phyloP scores from a whole-genome alignment of 2,888 invertebrate genomes.

The Platycnemis pennipes region DNA sequence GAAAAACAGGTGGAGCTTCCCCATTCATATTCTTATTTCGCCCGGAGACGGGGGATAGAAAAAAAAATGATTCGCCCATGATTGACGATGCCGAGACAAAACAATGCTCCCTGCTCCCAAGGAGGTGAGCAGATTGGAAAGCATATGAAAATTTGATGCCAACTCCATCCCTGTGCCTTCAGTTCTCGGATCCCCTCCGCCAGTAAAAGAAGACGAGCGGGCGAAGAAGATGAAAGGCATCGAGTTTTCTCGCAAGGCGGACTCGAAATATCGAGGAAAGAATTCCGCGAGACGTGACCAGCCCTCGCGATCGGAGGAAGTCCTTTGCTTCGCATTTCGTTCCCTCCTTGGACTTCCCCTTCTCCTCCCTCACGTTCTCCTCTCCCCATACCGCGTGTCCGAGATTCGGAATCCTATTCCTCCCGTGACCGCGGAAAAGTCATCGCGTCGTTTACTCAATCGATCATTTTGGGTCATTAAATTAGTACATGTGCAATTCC shows the following conservation, averaged over 20 bases:
- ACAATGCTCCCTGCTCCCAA: background rate
- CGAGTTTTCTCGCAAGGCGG: background rate
- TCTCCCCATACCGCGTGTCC: no score
- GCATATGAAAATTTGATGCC: constrained; percentile 24
- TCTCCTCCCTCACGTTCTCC: background rate
- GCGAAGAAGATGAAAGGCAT: background rate
- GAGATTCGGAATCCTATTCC: no score
- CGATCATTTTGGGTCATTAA: no score
- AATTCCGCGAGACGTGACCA: background rate
- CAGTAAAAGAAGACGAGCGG: background rate
- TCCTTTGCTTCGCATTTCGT: background rate
- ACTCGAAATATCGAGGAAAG: background rate
- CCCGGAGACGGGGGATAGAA: background rate
- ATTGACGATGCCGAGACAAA: background rate
- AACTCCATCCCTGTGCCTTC: background rate
- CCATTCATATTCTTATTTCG: background rate
- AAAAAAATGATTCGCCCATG: background rate
- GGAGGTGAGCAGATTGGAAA: background rate
- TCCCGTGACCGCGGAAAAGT: no score
- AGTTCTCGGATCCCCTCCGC: background rate
- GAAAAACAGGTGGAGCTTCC: background rate
- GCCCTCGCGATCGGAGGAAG: background rate
- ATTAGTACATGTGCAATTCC: no score
- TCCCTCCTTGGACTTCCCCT: background rate
- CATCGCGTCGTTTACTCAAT: no score